Conservation (phyloP, 2,113 vertebrate genomes). For the Emydocephalus ijimae region DNA sequence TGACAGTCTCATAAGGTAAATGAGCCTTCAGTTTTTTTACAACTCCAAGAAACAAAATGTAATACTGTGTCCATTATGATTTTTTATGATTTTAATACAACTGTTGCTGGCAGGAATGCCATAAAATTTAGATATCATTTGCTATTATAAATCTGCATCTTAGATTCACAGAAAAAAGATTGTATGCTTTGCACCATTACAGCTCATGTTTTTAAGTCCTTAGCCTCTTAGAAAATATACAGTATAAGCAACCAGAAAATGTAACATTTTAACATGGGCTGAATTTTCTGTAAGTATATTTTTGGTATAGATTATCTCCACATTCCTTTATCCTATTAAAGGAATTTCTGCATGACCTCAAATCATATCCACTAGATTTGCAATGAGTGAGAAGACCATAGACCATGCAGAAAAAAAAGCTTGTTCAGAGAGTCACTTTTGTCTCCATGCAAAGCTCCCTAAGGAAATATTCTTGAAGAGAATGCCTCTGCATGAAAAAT, state of each 20-base stretch:
- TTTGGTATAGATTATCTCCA: not conserved
- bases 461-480: not conserved
- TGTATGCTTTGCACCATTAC: not conserved
- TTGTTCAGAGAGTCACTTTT: constrained; percentile 1
- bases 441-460: not conserved
- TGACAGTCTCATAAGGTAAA: not conserved
- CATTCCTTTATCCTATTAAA: not conserved
- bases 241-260: not conserved
- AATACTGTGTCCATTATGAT: not conserved
- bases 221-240: not conserved
- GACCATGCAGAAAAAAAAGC: not conserved
- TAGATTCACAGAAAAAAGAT: not conserved
- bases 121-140: not conserved
- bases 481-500: constrained; percentile 16
- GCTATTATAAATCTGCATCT: not conserved
- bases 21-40: not conserved
- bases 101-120: not conserved
- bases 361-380: not conserved
- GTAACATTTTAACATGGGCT: not conserved
- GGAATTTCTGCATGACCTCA: not conserved
- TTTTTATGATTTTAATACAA: not conserved
- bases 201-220: not conserved
- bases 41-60: not conserved
- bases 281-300: not conserved
- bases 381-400: not conserved